Evolutionary conservation across 2,888 invertebrate species (phyloP), one percentile per base, ranked within the genome.

Genomic region (Lucinisca nassula): DNA sequence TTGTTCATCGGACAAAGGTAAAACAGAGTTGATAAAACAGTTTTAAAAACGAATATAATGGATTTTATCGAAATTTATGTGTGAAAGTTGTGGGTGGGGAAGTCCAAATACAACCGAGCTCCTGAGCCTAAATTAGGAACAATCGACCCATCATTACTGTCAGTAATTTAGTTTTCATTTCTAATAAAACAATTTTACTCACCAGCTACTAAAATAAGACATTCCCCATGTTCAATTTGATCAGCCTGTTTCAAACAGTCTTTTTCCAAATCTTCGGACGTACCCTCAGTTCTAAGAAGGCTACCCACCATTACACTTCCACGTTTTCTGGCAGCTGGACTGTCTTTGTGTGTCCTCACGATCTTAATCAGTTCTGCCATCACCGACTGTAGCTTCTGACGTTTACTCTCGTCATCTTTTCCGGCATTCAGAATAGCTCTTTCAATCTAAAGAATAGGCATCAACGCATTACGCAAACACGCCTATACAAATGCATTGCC

Each of bases 201-300:
- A 94, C 94, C 94, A 70, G 93, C 91, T 17, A 94, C 92, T 14
- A 94, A 90, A 24, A 94, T 79, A 35, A 90, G 88, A 61, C 93
- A 93, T 61, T 92, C 92, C 32, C 88, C 87, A 14, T 77, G 82
- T 30, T 87, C 45, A 2, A 94, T 76, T 58, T 82, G 40, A 0
- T 82, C 35, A 4, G 91, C 89, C 40, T 87, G 81, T 6, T 76
- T 78, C 27, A 67, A 38, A 51, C 94, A 87, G 67, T 94, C 94
- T 49, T 32, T 67, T 8, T 37, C 78, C 30, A 93, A 76, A 67
- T 91, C 87, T 4, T 84, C 61, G 24, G 84, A 84, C 1, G 92
- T 88, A 0, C 91, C 93, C 38, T 93, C 93, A 27, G 88, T 89
- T 51, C 83, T 77, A 17, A 93, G 82, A 10, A 93, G 75, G 12